Evolutionary conservation across 1,140 invertebrate genomes (phyloP), one percentile per base, ranked within the genome.

Genomic region (Bombus vancouverensis): DNA sequence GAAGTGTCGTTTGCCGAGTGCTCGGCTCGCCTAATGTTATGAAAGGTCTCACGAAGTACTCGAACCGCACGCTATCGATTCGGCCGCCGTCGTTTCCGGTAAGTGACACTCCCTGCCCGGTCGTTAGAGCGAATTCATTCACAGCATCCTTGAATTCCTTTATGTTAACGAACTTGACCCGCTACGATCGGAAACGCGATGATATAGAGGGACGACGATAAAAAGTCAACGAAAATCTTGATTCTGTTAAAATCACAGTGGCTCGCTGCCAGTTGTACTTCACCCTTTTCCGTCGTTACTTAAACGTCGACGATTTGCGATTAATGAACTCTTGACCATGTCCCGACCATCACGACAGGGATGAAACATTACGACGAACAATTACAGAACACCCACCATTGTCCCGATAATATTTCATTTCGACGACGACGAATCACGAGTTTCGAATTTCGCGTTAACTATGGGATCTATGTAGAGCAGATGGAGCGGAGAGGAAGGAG

Each of bases 111-210:
- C 76, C 79, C 88, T 59, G 74, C 57, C 39, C 34, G 80, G 73
- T 91, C 87, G 86, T 90, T 90, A 85, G 57, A 72, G 32, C 68
- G 84, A 90, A 82, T 89, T 90, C 66, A 81, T 90, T 90, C 90
- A 72, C 75, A n/a, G 71, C 18, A 39, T 42, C 18, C 85, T 87
- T 78, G 74, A 81, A 87, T 76, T 83, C 79, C 68, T 75, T 78
- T 85, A 53, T 80, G 44, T 85, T 72, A 84, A 84, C 83, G 76
- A 84, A 79, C 39, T 79, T 32, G 25, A 5, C 34, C 25, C n/a
- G 25, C 42, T n/a, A 0, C 62, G 32, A 72, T 71, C 15, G 39
- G 53, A 6, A 22, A 57, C 34, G 22, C 39, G 42, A 47, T 22
- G 37, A 70, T 83, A 83, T 37, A 62, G 28, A 65, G 15, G 32